Conservation (phyloP, 1,140 invertebrate species). For the Drosophila parvula region DNA sequence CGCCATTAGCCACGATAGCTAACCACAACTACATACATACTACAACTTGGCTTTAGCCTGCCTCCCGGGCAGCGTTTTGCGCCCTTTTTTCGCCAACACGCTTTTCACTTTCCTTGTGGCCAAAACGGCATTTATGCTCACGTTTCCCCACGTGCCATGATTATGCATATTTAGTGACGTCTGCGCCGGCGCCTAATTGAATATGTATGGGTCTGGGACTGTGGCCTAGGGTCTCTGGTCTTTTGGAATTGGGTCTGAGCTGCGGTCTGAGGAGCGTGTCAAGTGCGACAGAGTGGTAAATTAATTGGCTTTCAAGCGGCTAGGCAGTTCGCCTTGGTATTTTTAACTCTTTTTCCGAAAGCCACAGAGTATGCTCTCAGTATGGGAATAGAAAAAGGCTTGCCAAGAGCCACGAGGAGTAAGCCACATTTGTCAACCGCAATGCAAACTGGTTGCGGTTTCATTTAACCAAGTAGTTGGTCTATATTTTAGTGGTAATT, state of each 20-base stretch:
- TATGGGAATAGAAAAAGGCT: conserved; percentile 7
- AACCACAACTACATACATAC: neutral
- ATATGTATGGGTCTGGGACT: conserved; percentile 42
- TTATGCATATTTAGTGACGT: conserved; percentile 72
- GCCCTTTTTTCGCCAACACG: conserved; percentile 19
- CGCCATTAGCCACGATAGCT: conserved; percentile 66
- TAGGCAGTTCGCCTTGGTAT: conserved; percentile 20
- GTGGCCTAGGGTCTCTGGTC: neutral
- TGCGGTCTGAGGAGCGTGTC: conserved; percentile 38
- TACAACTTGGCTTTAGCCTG: neutral
- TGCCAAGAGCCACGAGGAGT: neutral
- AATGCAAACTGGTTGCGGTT: conserved; percentile 3
- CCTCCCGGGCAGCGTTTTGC: neutral
- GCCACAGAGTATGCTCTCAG: conserved; percentile 5
- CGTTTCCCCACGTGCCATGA: conserved; percentile 45
- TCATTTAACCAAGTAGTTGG: neutral
- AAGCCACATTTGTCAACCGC: conserved; percentile 1
- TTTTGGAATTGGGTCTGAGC: neutral
- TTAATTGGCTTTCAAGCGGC: conserved; percentile 57
- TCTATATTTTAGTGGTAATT: neutral
- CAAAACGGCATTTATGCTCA: conserved; percentile 67
- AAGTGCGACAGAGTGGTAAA: conserved; percentile 54
- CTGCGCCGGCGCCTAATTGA: conserved; percentile 71
- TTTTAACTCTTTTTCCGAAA: conserved; percentile 17
- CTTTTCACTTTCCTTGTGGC: conserved; percentile 24